These are phyloP conservation scores for Agrochola litura DNA, from an alignment of 2,888 invertebrate genomes.

Conservation along the genomic window DNA sequence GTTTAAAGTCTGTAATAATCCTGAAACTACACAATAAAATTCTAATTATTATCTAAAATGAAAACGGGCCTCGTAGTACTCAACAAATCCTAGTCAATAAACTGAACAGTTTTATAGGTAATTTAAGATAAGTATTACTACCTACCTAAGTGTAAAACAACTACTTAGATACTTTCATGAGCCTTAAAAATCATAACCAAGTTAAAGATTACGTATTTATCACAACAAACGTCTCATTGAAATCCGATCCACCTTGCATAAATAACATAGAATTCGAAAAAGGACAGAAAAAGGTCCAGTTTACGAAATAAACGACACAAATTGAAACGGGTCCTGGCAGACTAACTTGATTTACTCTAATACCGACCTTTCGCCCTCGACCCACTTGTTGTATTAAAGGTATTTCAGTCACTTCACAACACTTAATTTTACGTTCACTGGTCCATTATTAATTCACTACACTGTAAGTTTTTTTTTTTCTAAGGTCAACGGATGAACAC, in stretches of 20 bases:
- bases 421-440: conserved; percentile 58
- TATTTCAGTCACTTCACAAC: conserved; percentile 67
- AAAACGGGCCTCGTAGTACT: background rate
- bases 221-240: conserved; percentile 43
- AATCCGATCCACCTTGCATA: conserved; percentile 55
- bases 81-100: background rate
- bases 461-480: conserved; percentile 46
- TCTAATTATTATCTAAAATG: background rate
- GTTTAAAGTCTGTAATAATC: conserved; percentile 2
- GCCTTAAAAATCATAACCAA: conserved; percentile 8
- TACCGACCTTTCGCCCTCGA: conserved; percentile 72
- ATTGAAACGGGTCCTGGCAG: conserved; percentile 65
- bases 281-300: conserved; percentile 60
- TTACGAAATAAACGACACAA: conserved; percentile 63
- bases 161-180: background rate
- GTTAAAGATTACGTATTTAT: conserved; percentile 32
- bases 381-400: conserved; percentile 59
- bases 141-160: background rate
- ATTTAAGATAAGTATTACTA: background rate
- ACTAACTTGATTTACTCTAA: conserved; percentile 71
- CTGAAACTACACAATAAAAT: conserved; percentile 1
- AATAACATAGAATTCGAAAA: conserved; percentile 55
- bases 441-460: conserved; percentile 54
- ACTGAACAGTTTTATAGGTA: background rate
- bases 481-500: conserved; percentile 66